phyloP scores from a whole-genome alignment of 2,888 invertebrate genomes.

The Ophioninae sp. region DNA sequence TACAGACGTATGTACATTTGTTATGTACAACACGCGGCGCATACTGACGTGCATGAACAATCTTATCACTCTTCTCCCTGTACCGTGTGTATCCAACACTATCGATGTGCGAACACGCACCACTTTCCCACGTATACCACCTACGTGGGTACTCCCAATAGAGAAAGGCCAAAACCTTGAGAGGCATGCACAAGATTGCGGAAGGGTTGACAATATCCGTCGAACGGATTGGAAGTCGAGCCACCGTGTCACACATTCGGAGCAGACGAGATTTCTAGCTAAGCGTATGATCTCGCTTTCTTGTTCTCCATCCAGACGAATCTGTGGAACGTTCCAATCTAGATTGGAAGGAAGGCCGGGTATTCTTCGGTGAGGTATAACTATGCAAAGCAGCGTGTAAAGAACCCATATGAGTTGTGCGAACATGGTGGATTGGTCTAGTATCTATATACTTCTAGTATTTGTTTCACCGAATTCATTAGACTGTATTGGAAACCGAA shows the following conservation, averaged over 20 bases:
- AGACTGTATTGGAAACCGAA: background rate
- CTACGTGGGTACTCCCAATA: conserved; percentile 19
- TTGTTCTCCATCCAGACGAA: conserved; percentile 38
- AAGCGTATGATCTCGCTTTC: conserved; percentile 35
- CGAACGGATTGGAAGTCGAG: conserved; percentile 70
- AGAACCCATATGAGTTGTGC: background rate
- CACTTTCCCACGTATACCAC: background rate
- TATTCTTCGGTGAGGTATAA: background rate
- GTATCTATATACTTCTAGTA: conserved; percentile 6
- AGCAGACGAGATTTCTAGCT: conserved; percentile 38
- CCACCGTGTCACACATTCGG: conserved; percentile 34
- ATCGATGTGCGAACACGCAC: background rate
- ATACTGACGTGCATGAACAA: background rate
- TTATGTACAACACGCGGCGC: background rate
- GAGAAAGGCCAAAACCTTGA: conserved; percentile 32
- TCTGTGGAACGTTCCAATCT: conserved; percentile 25
- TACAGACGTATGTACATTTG: conserved; percentile 9
- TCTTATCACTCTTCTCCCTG: conserved; percentile 22
- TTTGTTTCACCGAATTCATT: conserved; percentile 11
- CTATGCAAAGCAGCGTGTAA: background rate
- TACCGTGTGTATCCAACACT: background rate
- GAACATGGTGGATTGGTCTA: background rate
- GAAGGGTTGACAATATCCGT: conserved; percentile 74
- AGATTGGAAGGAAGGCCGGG: conserved; percentile 4
- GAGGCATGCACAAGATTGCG: conserved; percentile 63